Conservation (phyloP, 1,140 invertebrate species). For the Mercenaria mercenaria region DNA sequence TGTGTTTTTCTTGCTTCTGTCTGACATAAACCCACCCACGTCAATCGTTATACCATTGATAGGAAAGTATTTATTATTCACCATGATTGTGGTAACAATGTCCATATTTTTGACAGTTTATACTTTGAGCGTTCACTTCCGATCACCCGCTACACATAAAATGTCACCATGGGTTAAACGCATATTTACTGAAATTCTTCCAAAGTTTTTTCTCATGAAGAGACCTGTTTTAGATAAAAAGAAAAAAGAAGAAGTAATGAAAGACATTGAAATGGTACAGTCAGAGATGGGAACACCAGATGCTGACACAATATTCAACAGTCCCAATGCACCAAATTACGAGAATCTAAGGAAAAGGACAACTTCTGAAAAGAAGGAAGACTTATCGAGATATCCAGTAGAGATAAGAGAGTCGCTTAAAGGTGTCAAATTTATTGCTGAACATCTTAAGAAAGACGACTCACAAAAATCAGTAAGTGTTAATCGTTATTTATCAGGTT, state of each 20-base stretch:
- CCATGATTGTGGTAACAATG: conserved; percentile 86
- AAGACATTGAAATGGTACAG: neutral
- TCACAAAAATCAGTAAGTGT: conserved; percentile 75
- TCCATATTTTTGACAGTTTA: conserved; percentile 86
- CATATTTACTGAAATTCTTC: conserved; percentile 85
- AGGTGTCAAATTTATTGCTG: conserved; percentile 97
- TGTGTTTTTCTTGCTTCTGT: conserved; percentile 86
- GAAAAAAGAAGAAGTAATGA: neutral
- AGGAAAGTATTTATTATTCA: conserved; percentile 86
- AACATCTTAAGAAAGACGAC: conserved; percentile 93
- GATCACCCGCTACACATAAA: conserved; percentile 84
- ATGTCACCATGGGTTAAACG: conserved; percentile 85
- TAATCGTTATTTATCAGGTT: neutral
- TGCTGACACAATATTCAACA: neutral
- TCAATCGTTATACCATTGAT: conserved; percentile 84
- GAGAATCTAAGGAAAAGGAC: conserved; percentile 19
- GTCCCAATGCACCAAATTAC: neutral
- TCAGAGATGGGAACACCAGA: conserved; percentile 27
- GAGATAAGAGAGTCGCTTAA: conserved; percentile 96
- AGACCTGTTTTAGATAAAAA: conserved; percentile 72
- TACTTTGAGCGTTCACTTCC: conserved; percentile 85
- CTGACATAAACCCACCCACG: conserved; percentile 86
- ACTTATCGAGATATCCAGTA: conserved; percentile 84
- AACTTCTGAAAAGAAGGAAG: neutral
- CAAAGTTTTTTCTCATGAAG: conserved; percentile 84